Evolutionary conservation across 2,888 invertebrate species (phyloP).

Genomic region (Scotopteryx bipunctaria): DNA sequence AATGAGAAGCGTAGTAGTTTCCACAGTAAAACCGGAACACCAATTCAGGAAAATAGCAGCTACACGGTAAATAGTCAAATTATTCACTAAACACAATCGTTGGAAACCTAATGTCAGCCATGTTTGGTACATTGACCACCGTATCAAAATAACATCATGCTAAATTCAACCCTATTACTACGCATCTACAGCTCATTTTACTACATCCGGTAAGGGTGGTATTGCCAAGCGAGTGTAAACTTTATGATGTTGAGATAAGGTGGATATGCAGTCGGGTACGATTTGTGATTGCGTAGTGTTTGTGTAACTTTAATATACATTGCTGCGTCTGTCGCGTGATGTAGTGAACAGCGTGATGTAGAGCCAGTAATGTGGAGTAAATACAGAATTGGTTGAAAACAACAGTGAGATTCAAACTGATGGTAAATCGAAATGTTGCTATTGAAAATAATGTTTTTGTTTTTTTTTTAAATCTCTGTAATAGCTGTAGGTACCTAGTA

Average conservation of each 20-base stretch:
- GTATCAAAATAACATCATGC: constrained; percentile 38
- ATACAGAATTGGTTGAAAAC: not conserved
- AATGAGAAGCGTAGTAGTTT: not conserved
- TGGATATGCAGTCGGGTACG: constrained; percentile 8
- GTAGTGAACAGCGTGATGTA: constrained; percentile 15
- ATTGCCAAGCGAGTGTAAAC: constrained; percentile 20
- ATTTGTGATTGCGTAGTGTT: constrained; percentile 20
- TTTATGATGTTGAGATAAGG: constrained; percentile 14
- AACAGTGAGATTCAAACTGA: not conserved
- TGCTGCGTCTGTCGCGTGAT: constrained; percentile 26
- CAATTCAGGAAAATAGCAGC: constrained; percentile 18
- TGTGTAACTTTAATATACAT: constrained; percentile 39
- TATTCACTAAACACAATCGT: constrained; percentile 40
- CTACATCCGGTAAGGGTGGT: not conserved
- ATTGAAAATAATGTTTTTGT: not conserved
- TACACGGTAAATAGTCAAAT: constrained; percentile 22
- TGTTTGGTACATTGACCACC: constrained; percentile 29
- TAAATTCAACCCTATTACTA: constrained; percentile 43
- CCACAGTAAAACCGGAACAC: constrained; percentile 1
- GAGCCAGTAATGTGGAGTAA: constrained; percentile 22
- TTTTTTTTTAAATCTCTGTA: no score
- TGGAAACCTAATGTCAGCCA: constrained; percentile 35
- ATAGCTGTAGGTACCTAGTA: no score
- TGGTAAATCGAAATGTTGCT: not conserved
- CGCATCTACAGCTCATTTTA: constrained; percentile 34